Percentiles rank a stretch among this genome's conserved stretches.
These are phyloP conservation scores for Meloidogyne chitwoodi DNA, from an alignment of 1,140 invertebrate species.

Conservation along the genomic window DNA sequence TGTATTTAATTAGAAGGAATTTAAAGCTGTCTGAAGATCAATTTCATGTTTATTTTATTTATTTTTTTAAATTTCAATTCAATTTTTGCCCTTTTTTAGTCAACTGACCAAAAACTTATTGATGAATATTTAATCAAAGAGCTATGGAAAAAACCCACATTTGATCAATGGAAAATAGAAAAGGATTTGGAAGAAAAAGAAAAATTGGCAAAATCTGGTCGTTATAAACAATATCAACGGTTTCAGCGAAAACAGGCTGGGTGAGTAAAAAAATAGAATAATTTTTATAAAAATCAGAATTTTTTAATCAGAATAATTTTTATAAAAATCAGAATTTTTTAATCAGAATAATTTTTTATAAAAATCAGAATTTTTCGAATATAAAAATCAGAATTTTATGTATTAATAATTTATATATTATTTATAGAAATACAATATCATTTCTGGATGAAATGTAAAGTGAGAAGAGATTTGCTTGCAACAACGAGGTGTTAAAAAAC, in stretches of 20 bases:
- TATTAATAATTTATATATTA: too few relatives aligned
- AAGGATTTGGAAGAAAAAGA: conserved; percentile 78
- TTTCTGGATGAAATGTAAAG: conserved; percentile 48
- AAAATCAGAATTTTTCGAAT: conserved; percentile 74
- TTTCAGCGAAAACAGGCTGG: conserved; percentile 73
- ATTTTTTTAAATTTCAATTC: background rate
- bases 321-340: conserved; percentile 5
- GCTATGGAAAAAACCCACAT: conserved; percentile 78
- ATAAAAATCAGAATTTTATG: conserved; percentile 76
- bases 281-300: background rate
- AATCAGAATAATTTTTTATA: background rate
- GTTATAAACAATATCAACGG: conserved; percentile 74
- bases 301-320: conserved; percentile 5
- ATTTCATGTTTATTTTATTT: conserved; percentile 63
- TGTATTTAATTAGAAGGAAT: conserved; percentile 76
- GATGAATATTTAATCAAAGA: conserved; percentile 72
- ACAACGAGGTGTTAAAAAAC: background rate
- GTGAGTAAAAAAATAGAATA: conserved; percentile 60
- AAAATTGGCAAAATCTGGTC: conserved; percentile 70
- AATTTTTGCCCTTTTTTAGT: conserved; percentile 58
- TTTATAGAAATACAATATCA: conserved; percentile 44
- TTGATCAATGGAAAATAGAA: conserved; percentile 72
- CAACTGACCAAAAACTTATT: conserved; percentile 72
- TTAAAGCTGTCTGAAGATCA: conserved; percentile 68
- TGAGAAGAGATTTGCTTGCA: background rate